Evolutionary conservation across 2,888 invertebrate genomes (phyloP).

Genomic region (Platerodrilus igneus): DNA sequence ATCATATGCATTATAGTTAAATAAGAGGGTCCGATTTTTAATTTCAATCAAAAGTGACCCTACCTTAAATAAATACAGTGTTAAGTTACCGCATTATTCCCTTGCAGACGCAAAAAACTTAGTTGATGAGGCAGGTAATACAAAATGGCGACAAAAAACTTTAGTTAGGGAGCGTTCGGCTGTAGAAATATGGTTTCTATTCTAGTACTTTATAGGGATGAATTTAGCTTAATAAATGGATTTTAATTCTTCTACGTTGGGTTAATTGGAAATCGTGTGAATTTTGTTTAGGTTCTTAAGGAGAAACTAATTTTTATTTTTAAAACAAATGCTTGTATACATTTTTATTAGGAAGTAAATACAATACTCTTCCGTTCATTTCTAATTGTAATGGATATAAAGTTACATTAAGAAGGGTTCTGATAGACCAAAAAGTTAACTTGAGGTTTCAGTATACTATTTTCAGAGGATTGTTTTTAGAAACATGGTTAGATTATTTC

Average conservation of each 20-base stretch:
- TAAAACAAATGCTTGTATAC: conserved; percentile 7
- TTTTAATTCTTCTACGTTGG: conserved; percentile 1
- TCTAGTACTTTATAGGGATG: neutral
- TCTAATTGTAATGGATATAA: too few species aligned
- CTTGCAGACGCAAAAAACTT: conserved; percentile 14
- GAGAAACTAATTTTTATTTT: conserved; percentile 16
- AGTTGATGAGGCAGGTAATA: conserved; percentile 19
- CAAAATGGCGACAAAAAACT: conserved; percentile 26
- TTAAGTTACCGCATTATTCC: conserved; percentile 26
- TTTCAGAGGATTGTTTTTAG: too few species aligned
- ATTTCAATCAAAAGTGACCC: conserved; percentile 27
- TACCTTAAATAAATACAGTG: conserved; percentile 27
- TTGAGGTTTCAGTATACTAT: too few species aligned
- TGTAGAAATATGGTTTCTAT: too few species aligned
- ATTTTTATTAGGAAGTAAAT: conserved; percentile 22
- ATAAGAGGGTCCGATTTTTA: conserved; percentile 26
- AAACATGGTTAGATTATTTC: too few species aligned
- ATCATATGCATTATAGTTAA: conserved; percentile 5
- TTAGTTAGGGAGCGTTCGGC: conserved; percentile 11
- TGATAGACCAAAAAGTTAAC: too few species aligned
- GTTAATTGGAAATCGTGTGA: conserved; percentile 19
- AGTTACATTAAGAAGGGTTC: too few species aligned
- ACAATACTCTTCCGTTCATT: conserved; percentile 11
- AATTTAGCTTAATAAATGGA: neutral
- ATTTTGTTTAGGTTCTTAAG: conserved; percentile 12